Evolutionary conservation across 2,888 invertebrate genomes (phyloP).

Genomic region (Tipula helvola): DNA sequence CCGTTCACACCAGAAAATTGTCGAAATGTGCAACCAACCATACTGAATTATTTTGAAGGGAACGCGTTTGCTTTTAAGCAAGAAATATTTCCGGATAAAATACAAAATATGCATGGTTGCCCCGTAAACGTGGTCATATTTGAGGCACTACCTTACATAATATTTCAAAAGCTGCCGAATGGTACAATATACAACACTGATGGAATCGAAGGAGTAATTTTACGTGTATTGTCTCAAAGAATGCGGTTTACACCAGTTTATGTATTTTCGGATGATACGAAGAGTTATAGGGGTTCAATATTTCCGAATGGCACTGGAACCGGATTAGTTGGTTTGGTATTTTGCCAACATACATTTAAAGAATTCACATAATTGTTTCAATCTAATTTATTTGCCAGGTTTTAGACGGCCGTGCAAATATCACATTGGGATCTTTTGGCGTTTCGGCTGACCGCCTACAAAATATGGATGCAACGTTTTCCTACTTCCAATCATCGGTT

Average conservation of each 20-base stretch:
- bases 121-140: constrained; percentile 9
- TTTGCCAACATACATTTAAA: neutral
- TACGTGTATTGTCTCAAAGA: constrained; percentile 20
- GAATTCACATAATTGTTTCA: neutral
- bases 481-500: constrained; percentile 21
- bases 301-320: constrained; percentile 16
- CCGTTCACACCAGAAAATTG: neutral
- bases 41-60: neutral
- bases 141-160: constrained; percentile 12
- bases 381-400: constrained; percentile 19
- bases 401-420: constrained; percentile 18
- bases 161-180: neutral
- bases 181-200: constrained; percentile 16
- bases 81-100: constrained; percentile 10
- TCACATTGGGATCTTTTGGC: constrained; percentile 25
- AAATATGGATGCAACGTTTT: constrained; percentile 16
- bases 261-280: constrained; percentile 15
- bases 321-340: constrained; percentile 23
- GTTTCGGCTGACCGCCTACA: constrained; percentile 15
- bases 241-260: constrained; percentile 24
- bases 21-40: neutral
- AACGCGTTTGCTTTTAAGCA: neutral
- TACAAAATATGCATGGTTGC: constrained; percentile 12
- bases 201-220: constrained; percentile 26
- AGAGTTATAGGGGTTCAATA: constrained; percentile 17